Conservation (phyloP, 2,888 invertebrate genomes). For the Agelastica alni region DNA sequence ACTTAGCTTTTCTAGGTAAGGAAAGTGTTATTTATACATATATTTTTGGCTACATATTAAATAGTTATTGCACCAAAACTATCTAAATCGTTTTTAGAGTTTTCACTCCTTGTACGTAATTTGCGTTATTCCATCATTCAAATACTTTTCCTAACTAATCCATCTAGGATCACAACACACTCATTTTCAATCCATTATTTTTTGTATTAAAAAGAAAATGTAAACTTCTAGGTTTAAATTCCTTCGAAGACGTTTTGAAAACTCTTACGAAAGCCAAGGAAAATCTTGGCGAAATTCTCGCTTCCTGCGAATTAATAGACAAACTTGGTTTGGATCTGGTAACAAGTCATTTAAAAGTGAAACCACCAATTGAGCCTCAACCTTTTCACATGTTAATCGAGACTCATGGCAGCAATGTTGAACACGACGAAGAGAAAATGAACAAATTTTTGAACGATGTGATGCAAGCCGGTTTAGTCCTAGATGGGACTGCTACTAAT, state of each 20-base stretch:
- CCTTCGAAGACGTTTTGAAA: slow-evolving; percentile 77
- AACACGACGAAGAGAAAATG: slow-evolving; percentile 89
- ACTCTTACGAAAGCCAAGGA: slow-evolving; percentile 75
- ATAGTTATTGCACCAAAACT: too few species aligned
- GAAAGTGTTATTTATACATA: too few species aligned
- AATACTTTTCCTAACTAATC: too few species aligned
- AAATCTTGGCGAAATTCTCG: slow-evolving; percentile 85
- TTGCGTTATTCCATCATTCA: too few species aligned
- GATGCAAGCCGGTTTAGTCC: slow-evolving; percentile 71
- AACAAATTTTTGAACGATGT: slow-evolving; percentile 74
- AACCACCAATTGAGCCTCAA: slow-evolving; percentile 66
- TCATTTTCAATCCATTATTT: too few species aligned
- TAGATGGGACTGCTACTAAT: slow-evolving; percentile 84
- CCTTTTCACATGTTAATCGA: slow-evolving; percentile 88
- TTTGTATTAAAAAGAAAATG: background rate
- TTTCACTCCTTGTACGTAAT: too few species aligned
- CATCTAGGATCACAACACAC: too few species aligned
- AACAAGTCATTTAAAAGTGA: slow-evolving; percentile 64
- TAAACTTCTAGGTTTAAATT: slow-evolving; percentile 66
- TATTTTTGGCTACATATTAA: too few species aligned
- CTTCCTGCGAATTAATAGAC: slow-evolving; percentile 96
- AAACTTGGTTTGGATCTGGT: slow-evolving; percentile 70
- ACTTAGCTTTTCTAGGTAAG: slow-evolving; percentile 86
- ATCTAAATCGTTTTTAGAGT: too few species aligned
- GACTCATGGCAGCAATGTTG: slow-evolving; percentile 82